Base-by-base conservation (phyloP, 2,888 invertebrate genomes). In the Frankliniella intonsa region DNA sequence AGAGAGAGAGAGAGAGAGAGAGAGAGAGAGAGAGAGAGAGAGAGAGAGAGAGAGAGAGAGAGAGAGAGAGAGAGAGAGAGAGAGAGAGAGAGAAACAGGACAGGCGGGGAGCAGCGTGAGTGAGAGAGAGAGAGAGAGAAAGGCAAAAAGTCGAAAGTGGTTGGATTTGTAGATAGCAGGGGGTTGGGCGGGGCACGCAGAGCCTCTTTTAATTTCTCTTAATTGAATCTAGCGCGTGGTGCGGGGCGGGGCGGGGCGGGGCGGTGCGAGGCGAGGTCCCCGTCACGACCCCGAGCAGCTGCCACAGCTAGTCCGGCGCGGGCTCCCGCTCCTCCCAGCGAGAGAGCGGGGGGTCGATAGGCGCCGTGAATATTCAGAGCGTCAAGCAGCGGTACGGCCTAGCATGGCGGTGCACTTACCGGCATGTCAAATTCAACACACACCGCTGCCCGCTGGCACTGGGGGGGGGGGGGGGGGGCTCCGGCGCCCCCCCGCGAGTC, bases 161-260 rank as follows among this genome's bases (percentile, higher is more conserved):
- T n/a, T 12, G 62, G 62, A 62, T 62, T 62, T 62, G 62, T n/a
- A 62, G 62, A 62, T 62, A 62, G 62, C 62, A 17, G 62, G 7
- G 14, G 62, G 55, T 8, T 14, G 62, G 62, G 19, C 62, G 62
- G 14, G 22, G 69, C 69, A 9, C 22, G 25, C 69, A 25, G 69
- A 8, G 25, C 69, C 25, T 22, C 69, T 76, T 76, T 76, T 76
- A 76, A 76, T 76, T 76, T 76, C 69, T 76, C 25, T 76, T 76
- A 76, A 76, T 76, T 76, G 69, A 76, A 76, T 25, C 69, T 25
- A 11, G 62, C 69, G 9, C 55, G 55, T 55, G 14, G 55, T 55
- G 55, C 55, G 19, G 19, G 17, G 19, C 11, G 62, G 0, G 62
- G 62, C 19, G 7, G 62, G 19, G 62, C 62, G 62, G 17, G 14